Base-by-base conservation (phyloP, 2,113 vertebrate species). In the Hemibagrus wyckioides region DNA sequence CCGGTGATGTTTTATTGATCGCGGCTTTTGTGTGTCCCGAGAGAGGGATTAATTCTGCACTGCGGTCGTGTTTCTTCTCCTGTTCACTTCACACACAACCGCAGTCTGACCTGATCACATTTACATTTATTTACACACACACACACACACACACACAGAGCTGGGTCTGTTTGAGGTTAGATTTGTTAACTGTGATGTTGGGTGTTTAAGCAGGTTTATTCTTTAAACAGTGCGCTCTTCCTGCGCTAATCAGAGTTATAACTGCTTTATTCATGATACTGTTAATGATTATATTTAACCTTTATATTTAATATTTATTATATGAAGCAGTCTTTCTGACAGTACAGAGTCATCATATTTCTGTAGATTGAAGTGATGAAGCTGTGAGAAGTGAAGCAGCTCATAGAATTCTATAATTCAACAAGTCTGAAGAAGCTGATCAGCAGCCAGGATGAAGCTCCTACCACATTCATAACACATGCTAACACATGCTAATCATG, bases 1-100 rank as follows among this genome's bases (percentile, higher is more conserved):
- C 69, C 39, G 76, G 50, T 77, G 84, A 89, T 84, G 88, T 85
- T 80, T 89, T 85, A 87, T 89, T 76, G 88, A 87, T 89, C 80
- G 21, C 30, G 23, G 57, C 50, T 87, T 84, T 75, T 82, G 81
- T 73, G 17, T 39, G 80, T 56, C 69, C 80, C 67, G 57, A 65
- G 83, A 82, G 83, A 61, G 50, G 30, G 67, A 73, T 83, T 81
- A 80, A 85, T 80, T 83, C 59, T 69, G 76, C 83, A 54, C 80
- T 59, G 48, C 65, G 30, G 57, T 81, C 75, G 57, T 79, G 83
- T 86, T 76, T 82, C 69, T 39, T 76, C 79, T 85, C 80, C 75
- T 86, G 86, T 77, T 87, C 88, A 82, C 77, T 52, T 83, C 82
- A 13, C 76, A n/a, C 54, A 54, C 23, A 84, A 87, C 65, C 41